Evolutionary conservation across 2,113 vertebrate species (phyloP), one percentile per base, ranked within the genome.

Genomic region (Charadrius vociferus): DNA sequence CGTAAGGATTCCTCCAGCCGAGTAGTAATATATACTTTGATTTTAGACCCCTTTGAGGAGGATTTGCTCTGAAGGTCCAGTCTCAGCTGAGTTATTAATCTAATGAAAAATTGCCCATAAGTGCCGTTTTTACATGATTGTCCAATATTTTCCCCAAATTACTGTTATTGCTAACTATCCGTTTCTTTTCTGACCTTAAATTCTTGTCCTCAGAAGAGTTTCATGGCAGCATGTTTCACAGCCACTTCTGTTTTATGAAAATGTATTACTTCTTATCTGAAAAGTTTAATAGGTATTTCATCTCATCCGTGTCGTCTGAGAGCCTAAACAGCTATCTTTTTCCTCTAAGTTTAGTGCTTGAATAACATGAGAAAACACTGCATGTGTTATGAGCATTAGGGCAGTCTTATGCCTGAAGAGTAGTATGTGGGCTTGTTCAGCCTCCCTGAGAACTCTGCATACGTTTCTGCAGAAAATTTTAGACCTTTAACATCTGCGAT

Each of bases 341-440:
- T 21, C 34, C 19, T 81, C 23, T 49, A 41, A 49, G 43, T 81
- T 43, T 73, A 62, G 24, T 32, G 36, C 23, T 49, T 36, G 43
- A 39, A 36, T 32, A 59, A 43, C 36, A 63, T 24, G 11, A 26
- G 11, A 26, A 58, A 81, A 37, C 6, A 3, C 32, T 27, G 49
- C 26, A 2, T 55, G 41, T 59, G 6, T n/a, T 37, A 20, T 0
- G 1, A 53, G 37, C 3, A 1, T 22, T 68, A 55, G 47, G 52
- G 6, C 30, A 71, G 36, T 41, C 41, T 59, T 39, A 2, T 29
- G 34, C 32, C 37, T 37, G 21, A 32, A 56, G 34, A 34, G 39
- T 2, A 7, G 21, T 3, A 10, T 7, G n/a, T 6, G 20, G 10
- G 14, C 20, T 6, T 74, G 47, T 79, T 61, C n/a, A n/a, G 18